Base-by-base conservation (phyloP, 1,140 invertebrate genomes). In the Drosophila suzukii region DNA sequence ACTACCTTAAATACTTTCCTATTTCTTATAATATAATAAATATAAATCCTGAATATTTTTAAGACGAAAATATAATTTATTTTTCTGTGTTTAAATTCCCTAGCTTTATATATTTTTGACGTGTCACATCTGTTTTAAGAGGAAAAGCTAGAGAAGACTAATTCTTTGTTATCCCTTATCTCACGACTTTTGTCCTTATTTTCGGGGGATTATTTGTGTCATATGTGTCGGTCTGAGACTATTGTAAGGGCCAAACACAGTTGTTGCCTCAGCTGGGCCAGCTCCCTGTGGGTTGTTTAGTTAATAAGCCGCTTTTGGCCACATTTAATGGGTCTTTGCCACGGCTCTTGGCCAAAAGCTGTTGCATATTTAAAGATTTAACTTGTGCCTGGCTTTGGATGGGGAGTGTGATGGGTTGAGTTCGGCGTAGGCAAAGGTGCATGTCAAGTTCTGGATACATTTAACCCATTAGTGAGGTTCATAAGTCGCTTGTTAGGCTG, bases 301-400 rank as follows among this genome's bases (percentile, higher is more conserved):
- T 78, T 82, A 85, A 82, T 86, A 86, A 86, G 83, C 83, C 71
- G 83, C 83, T 86, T 86, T 86, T 62, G 81, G 77, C 44, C 76
- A 57, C 59, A 66, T 68, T 75, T 78, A 79, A 75, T 70, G 68
- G 65, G 50, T 60, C 55, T 62, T 60, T 54, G 51, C 30, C 49
- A 1, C 43, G 57, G 39, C 20, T 49, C 47, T 44, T 76, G 74
- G 62, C 74, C 62, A 77, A 11, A 61, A 76, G 73, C 73, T 75
- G 72, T 56, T 80, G 74, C 63, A 76, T 66, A 76, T 67, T 59
- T 65, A 67, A 68, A 62, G 61, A 55, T 66, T 66, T 70, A 51
- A 43, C 20, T 61, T 49, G 60, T 57, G 59, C 59, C 24, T 24
- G 66, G 24, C 3, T 46, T 12, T 15, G 38, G 20, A 10, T 11